Percentiles rank a stretch among this genome's conserved stretches.
These are phyloP conservation scores for Drosophila parabipectinata DNA, from an alignment of 1,140 invertebrate species.

Conservation along the genomic window DNA sequence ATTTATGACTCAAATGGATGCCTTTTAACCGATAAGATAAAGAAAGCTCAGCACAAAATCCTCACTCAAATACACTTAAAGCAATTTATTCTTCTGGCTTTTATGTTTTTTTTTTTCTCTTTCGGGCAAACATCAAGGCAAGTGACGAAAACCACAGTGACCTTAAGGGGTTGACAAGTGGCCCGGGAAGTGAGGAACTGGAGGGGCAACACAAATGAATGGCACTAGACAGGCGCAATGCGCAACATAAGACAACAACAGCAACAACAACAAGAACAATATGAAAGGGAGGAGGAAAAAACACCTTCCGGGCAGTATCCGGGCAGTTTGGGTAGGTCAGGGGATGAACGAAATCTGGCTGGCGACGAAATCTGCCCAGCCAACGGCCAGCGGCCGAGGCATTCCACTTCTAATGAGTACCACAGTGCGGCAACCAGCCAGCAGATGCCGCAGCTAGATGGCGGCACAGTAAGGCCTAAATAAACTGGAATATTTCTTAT, in stretches of 20 bases:
- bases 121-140: conserved; percentile 69
- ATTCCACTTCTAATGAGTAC: conserved; percentile 43
- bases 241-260: conserved; percentile 62
- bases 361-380: conserved; percentile 27
- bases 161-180: conserved; percentile 48
- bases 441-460: conserved; percentile 9
- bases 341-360: conserved; percentile 4
- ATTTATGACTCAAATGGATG: conserved; percentile 43
- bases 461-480: conserved; percentile 17
- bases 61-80: conserved; percentile 59
- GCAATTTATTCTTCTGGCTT: conserved; percentile 29
- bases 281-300: conserved; percentile 19
- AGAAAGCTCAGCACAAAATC: conserved; percentile 18
- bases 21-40: conserved; percentile 25
- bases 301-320: conserved; percentile 48
- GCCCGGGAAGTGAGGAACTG: background rate
- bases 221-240: conserved; percentile 73
- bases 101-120: conserved; percentile 5
- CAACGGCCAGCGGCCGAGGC: conserved; percentile 42
- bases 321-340: background rate
- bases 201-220: conserved; percentile 54
- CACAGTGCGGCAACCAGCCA: conserved; percentile 12
- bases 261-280: conserved; percentile 20
- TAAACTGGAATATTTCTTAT: background rate
- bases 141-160: conserved; percentile 65